Percentiles rank a stretch among this genome's conserved stretches.
Conservation (phyloP, 2,888 invertebrate genomes). For the Formica aserva region DNA sequence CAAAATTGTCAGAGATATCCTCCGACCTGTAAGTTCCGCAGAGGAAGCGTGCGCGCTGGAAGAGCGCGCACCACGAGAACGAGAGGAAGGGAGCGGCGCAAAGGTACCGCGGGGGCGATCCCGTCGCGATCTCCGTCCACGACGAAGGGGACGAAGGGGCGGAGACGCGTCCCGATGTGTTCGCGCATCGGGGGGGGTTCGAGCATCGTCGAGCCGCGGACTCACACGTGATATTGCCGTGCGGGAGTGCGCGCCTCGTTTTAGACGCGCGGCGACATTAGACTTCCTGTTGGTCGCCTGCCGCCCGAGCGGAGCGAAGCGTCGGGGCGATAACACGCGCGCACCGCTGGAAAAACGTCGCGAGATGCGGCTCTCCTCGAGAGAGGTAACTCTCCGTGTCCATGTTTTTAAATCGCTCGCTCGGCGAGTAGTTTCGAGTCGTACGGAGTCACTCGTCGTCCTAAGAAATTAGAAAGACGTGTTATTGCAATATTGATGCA, state of each 20-base stretch:
- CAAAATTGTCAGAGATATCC: background rate
- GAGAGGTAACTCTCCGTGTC: constrained; percentile 63
- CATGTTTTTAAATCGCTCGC: background rate
- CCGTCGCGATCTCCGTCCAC: constrained; percentile 7
- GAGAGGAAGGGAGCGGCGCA: background rate
- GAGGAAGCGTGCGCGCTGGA: constrained; percentile 15
- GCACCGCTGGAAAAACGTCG: constrained; percentile 32
- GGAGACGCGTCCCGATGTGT: constrained; percentile 52
- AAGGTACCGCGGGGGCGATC: constrained; percentile 4
- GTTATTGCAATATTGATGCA: background rate
- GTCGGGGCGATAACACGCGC: constrained; percentile 34
- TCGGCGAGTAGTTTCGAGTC: background rate
- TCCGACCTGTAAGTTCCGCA: background rate
- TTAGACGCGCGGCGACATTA: constrained; percentile 37
- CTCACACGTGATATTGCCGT: constrained; percentile 69
- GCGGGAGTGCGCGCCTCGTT: constrained; percentile 64
- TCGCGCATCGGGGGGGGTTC: constrained; percentile 54
- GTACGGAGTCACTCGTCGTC: too few relatives aligned
- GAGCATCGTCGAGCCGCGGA: constrained; percentile 54
- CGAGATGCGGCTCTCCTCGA: constrained; percentile 55
- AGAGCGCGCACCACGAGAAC: constrained; percentile 2
- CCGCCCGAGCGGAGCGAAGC: constrained; percentile 26
- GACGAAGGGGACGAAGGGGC: constrained; percentile 10
- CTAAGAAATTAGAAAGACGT: too few relatives aligned
- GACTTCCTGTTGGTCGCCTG: background rate